A percentile compares a stretch with the other conserved stretches of the same genome.
Evolutionary conservation across 2,113 vertebrate species (phyloP).

Genomic region (Pterophyllum scalare): DNA sequence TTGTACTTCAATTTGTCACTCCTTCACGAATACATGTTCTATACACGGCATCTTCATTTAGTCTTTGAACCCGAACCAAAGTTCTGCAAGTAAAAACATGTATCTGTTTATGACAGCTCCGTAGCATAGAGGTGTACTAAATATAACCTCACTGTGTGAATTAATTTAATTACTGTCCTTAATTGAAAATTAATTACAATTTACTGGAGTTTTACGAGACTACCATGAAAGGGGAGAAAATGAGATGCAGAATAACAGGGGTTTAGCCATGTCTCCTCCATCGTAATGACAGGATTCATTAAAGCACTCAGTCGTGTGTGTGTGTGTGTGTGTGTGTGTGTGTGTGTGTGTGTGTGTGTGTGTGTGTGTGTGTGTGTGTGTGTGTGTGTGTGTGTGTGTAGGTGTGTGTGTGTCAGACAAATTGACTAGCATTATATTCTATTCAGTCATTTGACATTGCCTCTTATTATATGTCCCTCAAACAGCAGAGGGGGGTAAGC

Average conservation of each 20-base stretch:
- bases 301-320: constrained; percentile 23
- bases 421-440: constrained; percentile 16
- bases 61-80: constrained; percentile 13
- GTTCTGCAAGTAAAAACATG: background rate
- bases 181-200: constrained; percentile 74
- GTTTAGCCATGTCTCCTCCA: constrained; percentile 58
- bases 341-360: background rate
- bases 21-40: background rate
- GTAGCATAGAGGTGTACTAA: background rate
- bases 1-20: background rate
- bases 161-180: constrained; percentile 62
- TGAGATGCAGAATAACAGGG: constrained; percentile 53
- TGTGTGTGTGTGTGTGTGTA: too few relatives aligned
- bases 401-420: background rate
- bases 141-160: constrained; percentile 35
- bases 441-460: constrained; percentile 10
- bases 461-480: constrained; percentile 7
- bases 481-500: background rate
- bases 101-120: constrained; percentile 32
- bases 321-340: constrained; percentile 9
- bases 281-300: constrained; percentile 72
- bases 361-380: background rate
- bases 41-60: background rate
- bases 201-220: constrained; percentile 32
- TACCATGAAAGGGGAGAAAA: constrained; percentile 63